A percentile compares a stretch with the other conserved stretches of the same genome.
These are phyloP conservation scores for Heterochromis multidens DNA, from an alignment of 2,113 vertebrate genomes.

Conservation along the genomic window DNA sequence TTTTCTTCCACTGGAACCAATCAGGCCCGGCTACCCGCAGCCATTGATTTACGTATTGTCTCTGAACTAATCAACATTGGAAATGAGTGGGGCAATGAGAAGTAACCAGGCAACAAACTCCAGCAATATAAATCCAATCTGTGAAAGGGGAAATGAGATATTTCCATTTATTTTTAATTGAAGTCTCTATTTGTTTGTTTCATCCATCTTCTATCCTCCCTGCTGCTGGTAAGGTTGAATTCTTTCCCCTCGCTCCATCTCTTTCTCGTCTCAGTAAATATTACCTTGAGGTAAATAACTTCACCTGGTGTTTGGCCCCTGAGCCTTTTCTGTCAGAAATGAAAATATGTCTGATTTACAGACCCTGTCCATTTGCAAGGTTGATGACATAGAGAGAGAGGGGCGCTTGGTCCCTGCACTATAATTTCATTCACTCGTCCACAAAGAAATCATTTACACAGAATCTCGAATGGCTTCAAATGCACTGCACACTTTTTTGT, in stretches of 20 bases:
- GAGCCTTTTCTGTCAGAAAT: slow-evolving; percentile 38
- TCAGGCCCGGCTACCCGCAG: slow-evolving; percentile 28
- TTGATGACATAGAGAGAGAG: slow-evolving; percentile 25
- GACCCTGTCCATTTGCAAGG: slow-evolving; percentile 42
- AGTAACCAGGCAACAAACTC: slow-evolving; percentile 65
- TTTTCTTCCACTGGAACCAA: slow-evolving; percentile 29
- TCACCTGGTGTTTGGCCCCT: slow-evolving; percentile 30
- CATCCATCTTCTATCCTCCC: slow-evolving; percentile 37
- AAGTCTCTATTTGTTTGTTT: slow-evolving; percentile 57
- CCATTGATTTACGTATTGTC: slow-evolving; percentile 61
- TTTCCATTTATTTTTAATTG: slow-evolving; percentile 74
- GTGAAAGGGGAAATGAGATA: slow-evolving; percentile 66
- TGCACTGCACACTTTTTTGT: slow-evolving; percentile 27
- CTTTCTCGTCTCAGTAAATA: slow-evolving; percentile 25
- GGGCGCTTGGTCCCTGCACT: slow-evolving; percentile 16
- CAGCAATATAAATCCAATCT: slow-evolving; percentile 68
- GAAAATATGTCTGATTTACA: slow-evolving; percentile 38
- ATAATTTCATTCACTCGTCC: slow-evolving; percentile 62
- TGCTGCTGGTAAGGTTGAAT: slow-evolving; percentile 1
- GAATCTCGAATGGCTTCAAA: slow-evolving; percentile 55
- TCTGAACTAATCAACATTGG: slow-evolving; percentile 61
- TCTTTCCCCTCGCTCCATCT: neutral
- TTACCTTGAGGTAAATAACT: slow-evolving; percentile 48
- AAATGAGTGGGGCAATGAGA: slow-evolving; percentile 63
- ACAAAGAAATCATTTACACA: slow-evolving; percentile 64